Base-by-base conservation (phyloP, 2,113 vertebrate species). In the Cheilinus undulatus region DNA sequence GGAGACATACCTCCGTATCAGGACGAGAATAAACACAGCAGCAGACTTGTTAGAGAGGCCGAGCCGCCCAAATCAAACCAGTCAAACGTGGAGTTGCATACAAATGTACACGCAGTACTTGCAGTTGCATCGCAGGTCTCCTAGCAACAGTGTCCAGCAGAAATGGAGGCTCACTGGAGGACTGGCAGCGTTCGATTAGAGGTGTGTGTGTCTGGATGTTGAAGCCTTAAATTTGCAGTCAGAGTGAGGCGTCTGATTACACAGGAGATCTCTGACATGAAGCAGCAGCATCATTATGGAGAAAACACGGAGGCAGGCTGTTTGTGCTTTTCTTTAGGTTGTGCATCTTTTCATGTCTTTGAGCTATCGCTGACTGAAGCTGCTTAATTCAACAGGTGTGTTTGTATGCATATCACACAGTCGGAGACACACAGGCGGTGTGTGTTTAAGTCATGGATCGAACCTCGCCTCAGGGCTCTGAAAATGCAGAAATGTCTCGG, bases 121-220 rank as follows among this genome's bases (percentile, higher is more conserved):
- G 54, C 54, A 22, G 53, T 48, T 73, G 46, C 56, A 68, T 73
- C 30, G 20, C 57, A 3, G 15, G 30, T 82, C 62, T 45, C 81
- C 81, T 82, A 82, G 78, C 81, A 86, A 86, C 82, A 22, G 5
- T 15, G 51, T 70, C 53, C 26, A 28, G 49, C 42, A 10, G 65
- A 13, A 34, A 48, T 27, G 53, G 32, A 34, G 32, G 69, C 17
- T 28, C 67, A 7, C 54, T 4, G 53, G 52, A 75, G 73, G 67
- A 50, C 10, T 20, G 58, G 27, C 36, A 9, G 19, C 0, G n/a
- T 50, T 62, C 0, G 12, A 34, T 19, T 11, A 7, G 48, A 56
- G 46, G 49, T 34, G 3, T 14, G 4, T 28, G 8, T 80, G 49
- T 64, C 7, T 12, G 3, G 40, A 32, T 65, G 34, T 7, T 40